Evolutionary conservation across 2,113 vertebrate species (phyloP).

Genomic region (Erpornis zantholeuca): DNA sequence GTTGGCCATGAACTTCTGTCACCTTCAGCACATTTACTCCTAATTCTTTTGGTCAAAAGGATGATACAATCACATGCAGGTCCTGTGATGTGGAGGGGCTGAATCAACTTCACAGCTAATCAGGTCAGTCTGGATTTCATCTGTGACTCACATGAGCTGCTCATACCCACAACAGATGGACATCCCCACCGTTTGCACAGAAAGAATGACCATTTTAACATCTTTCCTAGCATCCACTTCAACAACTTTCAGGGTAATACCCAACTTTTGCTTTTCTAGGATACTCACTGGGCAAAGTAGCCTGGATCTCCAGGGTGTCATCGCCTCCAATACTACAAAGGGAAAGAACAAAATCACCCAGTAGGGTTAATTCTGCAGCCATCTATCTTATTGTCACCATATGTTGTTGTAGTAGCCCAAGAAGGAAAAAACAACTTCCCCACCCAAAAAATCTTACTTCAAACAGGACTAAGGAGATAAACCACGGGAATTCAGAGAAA

Average conservation of each 20-base stretch:
- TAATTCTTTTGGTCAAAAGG: neutral
- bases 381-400: neutral
- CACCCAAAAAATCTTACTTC: neutral
- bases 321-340: slow-evolving; percentile 87
- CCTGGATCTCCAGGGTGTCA: slow-evolving; percentile 78
- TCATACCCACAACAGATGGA: neutral
- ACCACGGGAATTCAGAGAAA: neutral
- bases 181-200: neutral
- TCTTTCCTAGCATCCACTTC: neutral
- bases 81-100: neutral
- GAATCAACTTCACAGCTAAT: neutral
- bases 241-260: neutral
- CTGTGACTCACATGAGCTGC: neutral
- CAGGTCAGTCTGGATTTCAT: neutral
- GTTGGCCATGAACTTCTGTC: neutral
- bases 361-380: neutral
- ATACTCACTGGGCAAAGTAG: slow-evolving; percentile 91
- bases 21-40: neutral
- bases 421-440: neutral
- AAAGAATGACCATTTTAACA: neutral
- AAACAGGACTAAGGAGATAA: neutral
- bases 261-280: neutral
- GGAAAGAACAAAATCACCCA: slow-evolving; percentile 4
- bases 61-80: neutral
- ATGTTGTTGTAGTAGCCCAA: neutral